Conservation (phyloP, 2,113 vertebrate genomes). For the Zapornia atra region DNA sequence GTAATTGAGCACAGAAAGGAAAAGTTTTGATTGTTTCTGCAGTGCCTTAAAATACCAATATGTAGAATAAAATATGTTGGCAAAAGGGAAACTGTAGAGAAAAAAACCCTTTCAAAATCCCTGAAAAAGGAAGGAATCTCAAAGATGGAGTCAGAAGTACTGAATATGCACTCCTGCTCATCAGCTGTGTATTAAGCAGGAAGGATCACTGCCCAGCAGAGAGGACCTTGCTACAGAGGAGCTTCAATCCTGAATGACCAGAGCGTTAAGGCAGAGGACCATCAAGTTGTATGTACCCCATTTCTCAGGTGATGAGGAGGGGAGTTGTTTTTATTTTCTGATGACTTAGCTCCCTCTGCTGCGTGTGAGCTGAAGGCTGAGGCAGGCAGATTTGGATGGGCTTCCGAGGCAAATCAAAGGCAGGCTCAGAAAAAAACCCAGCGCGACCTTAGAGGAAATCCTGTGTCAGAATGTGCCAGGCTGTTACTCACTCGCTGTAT, state of each 20-base stretch:
- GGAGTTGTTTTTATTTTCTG: neutral
- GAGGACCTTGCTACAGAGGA: neutral
- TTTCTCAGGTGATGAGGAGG: neutral
- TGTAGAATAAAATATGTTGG: neutral
- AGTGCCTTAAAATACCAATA: neutral
- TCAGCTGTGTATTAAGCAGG: neutral
- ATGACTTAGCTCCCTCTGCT: conserved; percentile 47
- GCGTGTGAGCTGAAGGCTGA: neutral
- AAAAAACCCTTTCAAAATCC: neutral
- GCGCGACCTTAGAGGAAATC: neutral
- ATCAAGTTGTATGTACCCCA: fast-evolving
- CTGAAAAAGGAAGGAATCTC: neutral
- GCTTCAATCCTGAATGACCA: fast-evolving
- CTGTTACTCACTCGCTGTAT: fast-evolving
- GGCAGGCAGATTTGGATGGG: neutral
- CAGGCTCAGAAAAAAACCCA: fast-evolving
- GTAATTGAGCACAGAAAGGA: neutral
- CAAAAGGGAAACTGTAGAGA: neutral
- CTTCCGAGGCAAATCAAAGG: neutral
- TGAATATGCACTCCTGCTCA: fast-evolving
- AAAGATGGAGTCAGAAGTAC: neutral
- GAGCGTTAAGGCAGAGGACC: neutral
- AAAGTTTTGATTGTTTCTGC: neutral
- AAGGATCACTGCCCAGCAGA: neutral
- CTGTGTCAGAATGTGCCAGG: neutral